Percentiles rank a stretch among this genome's conserved stretches.
Conservation (phyloP, 1,140 invertebrate species). For the Hylaeus anthracinus region DNA sequence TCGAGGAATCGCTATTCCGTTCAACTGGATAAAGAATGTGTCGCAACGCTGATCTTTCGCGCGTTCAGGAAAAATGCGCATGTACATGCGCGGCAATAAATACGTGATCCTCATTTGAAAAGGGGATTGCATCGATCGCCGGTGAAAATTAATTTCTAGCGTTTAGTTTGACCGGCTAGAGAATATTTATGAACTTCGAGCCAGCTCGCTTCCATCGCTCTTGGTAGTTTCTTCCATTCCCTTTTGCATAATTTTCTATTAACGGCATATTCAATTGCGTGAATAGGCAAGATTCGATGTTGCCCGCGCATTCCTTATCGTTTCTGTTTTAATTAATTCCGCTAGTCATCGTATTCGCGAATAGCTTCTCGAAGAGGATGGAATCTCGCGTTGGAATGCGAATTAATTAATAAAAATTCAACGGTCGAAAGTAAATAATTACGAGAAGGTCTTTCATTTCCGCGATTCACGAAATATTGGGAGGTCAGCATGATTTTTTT, state of each 20-base stretch:
- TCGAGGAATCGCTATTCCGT: background rate
- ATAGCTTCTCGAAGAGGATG: no score
- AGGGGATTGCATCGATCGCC: constrained; percentile 2
- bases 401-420: no score
- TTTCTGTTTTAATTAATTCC: no score
- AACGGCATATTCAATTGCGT: background rate
- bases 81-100: background rate
- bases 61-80: background rate
- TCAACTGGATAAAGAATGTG: background rate
- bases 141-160: constrained; percentile 14
- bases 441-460: no score
- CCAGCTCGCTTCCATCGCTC: background rate
- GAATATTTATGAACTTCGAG: constrained; percentile 9
- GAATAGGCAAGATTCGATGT: no score
- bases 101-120: constrained; percentile 19
- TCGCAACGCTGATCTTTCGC: background rate
- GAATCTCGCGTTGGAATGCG: no score
- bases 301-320: no score
- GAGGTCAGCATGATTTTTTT: no score
- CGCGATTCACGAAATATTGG: no score
- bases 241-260: background rate
- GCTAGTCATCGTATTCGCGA: no score
- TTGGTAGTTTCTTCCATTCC: background rate
- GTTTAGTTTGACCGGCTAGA: background rate
- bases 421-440: no score